Evolutionary conservation across 1,140 invertebrate genomes (phyloP), one percentile per base, ranked within the genome.

Genomic region (Pseudachorutes palmiensis): DNA sequence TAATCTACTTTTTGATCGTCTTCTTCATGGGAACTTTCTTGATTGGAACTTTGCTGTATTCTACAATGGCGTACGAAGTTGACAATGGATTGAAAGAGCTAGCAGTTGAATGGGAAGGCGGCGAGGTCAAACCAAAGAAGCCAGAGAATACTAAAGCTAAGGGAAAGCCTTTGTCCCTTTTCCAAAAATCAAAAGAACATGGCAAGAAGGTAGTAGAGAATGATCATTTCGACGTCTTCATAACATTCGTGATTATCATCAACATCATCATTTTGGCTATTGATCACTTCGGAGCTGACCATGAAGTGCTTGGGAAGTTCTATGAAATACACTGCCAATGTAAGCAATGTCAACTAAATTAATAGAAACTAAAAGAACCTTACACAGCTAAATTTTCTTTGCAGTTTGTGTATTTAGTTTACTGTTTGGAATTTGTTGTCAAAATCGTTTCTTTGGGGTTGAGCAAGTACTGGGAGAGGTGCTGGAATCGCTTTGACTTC

Each of bases 401-500:
- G 36, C 36, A 45, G 36, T 12, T 45, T 45, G 36, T 45, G 9
- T 45, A 45, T 19, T 19, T 45, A 9, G 19, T 45, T 45, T 45
- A 45, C 36, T 45, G 19, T 19, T 9, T 45, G 36, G 36, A 45
- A 45, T 45, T 9, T 45, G 9, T 45, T 45, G 36, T 45, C 9
- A 45, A 45, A 45, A 12, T 45, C 9, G 19, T 45, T 45, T 45
- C 9, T 19, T 19, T 45, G 36, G 36, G 36, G 9, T 45, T 9
- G 36, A 45, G 36, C 9, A 45, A 45, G 36, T 45, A 45, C 36
- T 45, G 36, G 36, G 19, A 45, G 36, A 45, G 19, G 9, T 45
- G 36, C 36, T 45, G 36, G 36, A 45, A 45, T 45, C 36, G 36
- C 36, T 45, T 45, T 45, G 36, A 45, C 36, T 45, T 45, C 36